Evolutionary conservation across 2,888 invertebrate species (phyloP).

Genomic region (Macaria notata): DNA sequence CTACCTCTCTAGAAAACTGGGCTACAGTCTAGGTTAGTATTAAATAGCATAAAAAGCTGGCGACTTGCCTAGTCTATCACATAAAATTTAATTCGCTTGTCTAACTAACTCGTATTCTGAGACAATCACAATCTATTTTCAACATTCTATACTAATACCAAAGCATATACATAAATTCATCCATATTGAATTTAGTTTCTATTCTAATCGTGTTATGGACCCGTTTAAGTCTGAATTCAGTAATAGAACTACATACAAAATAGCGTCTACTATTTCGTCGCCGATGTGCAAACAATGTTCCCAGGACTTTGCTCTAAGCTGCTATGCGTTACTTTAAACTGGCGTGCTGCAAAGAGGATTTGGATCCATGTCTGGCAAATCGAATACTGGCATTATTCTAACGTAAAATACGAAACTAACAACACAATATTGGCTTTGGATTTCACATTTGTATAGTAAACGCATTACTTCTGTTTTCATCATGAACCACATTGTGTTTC

Average conservation of each 20-base stretch:
- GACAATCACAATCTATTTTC: no score
- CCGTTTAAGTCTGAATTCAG: not conserved
- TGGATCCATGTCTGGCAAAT: not conserved
- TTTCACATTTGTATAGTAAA: no score
- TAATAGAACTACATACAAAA: constrained; percentile 5
- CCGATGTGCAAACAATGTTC: constrained; percentile 28
- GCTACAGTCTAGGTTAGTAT: no score
- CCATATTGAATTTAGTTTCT: not conserved
- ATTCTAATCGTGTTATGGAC: constrained; percentile 1
- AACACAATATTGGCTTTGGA: no score
- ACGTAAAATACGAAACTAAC: no score
- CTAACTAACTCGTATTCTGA: no score
- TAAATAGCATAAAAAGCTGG: no score
- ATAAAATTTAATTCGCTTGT: no score
- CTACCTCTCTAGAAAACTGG: no score
- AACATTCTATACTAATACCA: no score
- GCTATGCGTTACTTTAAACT: constrained; percentile 19
- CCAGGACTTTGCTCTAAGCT: constrained; percentile 12
- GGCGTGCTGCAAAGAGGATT: constrained; percentile 7
- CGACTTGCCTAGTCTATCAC: no score
- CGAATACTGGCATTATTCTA: not conserved
- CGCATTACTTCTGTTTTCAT: no score
- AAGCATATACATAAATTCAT: not conserved
- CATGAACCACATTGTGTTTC: not conserved
- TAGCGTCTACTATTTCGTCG: constrained; percentile 15